A percentile compares a stretch with the other conserved stretches of the same genome.
Evolutionary conservation across 2,888 invertebrate species (phyloP).

Genomic region (Melikaiella ostensackeni): DNA sequence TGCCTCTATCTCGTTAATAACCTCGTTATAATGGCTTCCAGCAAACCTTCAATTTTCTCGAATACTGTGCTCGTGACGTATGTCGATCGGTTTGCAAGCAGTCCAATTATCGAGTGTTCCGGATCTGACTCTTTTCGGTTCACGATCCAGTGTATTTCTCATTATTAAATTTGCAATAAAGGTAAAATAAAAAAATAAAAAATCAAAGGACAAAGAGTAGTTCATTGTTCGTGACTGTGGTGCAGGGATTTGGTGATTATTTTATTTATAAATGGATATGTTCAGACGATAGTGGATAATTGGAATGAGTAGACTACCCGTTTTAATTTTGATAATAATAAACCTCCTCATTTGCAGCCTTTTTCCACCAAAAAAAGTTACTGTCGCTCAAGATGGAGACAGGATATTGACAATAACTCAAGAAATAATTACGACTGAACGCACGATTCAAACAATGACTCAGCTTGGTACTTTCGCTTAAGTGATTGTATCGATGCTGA

Average conservation of each 20-base stretch:
- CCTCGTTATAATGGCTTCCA: neutral
- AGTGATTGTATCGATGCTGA: neutral
- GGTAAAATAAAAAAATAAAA: neutral
- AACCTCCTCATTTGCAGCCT: neutral
- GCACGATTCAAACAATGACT: neutral
- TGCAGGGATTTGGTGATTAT: neutral
- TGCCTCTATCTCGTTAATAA: neutral
- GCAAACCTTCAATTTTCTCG: constrained; percentile 1
- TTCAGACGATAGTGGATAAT: neutral
- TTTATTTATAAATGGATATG: neutral
- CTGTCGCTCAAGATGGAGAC: neutral
- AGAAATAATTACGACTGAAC: neutral
- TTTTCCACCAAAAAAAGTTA: neutral
- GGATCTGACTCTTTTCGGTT: neutral
- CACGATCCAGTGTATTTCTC: neutral
- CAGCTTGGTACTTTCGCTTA: neutral
- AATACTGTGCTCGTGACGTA: neutral
- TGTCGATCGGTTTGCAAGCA: neutral
- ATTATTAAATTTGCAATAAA: neutral
- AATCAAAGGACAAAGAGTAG: neutral
- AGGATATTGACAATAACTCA: neutral
- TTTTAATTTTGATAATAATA: neutral
- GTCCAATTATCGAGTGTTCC: constrained; percentile 7
- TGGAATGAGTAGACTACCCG: neutral
- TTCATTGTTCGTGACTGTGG: neutral